These are phyloP conservation scores for Drosophila sordidula DNA, from an alignment of 2,888 invertebrate genomes.

Conservation along the genomic window DNA sequence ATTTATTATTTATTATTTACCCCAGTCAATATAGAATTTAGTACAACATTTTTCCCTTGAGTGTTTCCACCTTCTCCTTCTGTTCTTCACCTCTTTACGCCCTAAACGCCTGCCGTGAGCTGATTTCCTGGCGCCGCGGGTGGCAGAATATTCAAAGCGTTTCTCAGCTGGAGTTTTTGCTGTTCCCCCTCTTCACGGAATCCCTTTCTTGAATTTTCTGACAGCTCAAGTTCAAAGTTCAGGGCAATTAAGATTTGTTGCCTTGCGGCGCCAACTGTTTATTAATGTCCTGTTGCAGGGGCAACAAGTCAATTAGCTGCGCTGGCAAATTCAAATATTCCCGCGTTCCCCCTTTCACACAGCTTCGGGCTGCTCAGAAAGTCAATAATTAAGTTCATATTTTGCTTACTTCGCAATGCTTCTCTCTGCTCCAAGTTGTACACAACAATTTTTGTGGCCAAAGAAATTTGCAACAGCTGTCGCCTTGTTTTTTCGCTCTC, in stretches of 20 bases:
- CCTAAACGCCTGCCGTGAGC: background rate
- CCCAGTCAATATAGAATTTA: background rate
- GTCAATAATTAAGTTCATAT: slow-evolving; percentile 52
- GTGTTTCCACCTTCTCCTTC: background rate
- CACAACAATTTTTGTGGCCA: slow-evolving; percentile 6
- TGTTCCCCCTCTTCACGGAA: background rate
- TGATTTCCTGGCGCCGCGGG: slow-evolving; percentile 56
- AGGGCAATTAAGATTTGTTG: slow-evolving; percentile 48
- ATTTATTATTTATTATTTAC: background rate
- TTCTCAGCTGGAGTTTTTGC: slow-evolving; percentile 3
- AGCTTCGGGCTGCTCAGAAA: slow-evolving; percentile 18
- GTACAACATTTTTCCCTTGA: background rate
- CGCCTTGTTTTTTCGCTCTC: slow-evolving; percentile 3
- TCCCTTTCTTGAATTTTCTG: slow-evolving; percentile 19
- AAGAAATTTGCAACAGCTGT: slow-evolving; percentile 44
- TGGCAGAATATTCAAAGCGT: slow-evolving; percentile 27
- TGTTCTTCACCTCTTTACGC: background rate
- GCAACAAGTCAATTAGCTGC: slow-evolving; percentile 54
- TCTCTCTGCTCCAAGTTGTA: background rate
- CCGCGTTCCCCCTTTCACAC: background rate
- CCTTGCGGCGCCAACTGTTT: slow-evolving; percentile 35
- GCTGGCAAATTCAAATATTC: slow-evolving; percentile 13
- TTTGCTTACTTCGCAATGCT: slow-evolving; percentile 5
- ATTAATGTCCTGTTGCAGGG: slow-evolving; percentile 39
- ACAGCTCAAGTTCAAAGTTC: slow-evolving; percentile 53